Evolutionary conservation across 1,140 invertebrate species (phyloP).

Genomic region (Dreissena rostriformis): DNA sequence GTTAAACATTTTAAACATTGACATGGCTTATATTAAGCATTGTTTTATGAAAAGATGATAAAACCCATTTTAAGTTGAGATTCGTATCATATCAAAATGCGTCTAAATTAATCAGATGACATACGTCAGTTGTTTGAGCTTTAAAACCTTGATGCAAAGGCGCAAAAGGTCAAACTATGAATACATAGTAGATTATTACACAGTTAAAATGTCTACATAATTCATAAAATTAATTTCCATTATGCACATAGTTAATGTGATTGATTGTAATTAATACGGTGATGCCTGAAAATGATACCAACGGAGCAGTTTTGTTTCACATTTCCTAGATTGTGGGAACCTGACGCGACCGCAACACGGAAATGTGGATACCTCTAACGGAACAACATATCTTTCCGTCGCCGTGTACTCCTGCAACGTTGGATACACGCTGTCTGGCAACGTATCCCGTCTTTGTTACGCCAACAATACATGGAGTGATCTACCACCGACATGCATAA

Average conservation of each 20-base stretch:
- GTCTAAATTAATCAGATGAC: too few relatives aligned
- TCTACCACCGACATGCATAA: neutral
- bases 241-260: neutral
- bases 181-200: neutral
- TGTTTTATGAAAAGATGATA: too few relatives aligned
- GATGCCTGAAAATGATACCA: too few relatives aligned
- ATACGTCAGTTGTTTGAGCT: too few relatives aligned
- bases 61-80: too few relatives aligned
- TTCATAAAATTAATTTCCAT: neutral
- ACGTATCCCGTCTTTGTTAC: neutral
- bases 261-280: neutral
- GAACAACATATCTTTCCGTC: slow-evolving; percentile 5
- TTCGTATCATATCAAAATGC: too few relatives aligned
- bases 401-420: slow-evolving; percentile 20
- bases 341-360: neutral
- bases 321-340: slow-evolving; percentile 18
- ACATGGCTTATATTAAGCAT: too few relatives aligned
- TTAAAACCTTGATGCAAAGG: neutral
- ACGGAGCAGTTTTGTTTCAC: neutral
- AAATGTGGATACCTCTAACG: neutral
- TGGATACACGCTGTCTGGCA: slow-evolving; percentile 13
- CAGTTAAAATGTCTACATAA: neutral
- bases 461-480: slow-evolving; percentile 3
- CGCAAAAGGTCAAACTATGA: neutral
- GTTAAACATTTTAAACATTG: too few relatives aligned